Conservation (phyloP, 2,888 invertebrate genomes). For the Apodemia mormo region DNA sequence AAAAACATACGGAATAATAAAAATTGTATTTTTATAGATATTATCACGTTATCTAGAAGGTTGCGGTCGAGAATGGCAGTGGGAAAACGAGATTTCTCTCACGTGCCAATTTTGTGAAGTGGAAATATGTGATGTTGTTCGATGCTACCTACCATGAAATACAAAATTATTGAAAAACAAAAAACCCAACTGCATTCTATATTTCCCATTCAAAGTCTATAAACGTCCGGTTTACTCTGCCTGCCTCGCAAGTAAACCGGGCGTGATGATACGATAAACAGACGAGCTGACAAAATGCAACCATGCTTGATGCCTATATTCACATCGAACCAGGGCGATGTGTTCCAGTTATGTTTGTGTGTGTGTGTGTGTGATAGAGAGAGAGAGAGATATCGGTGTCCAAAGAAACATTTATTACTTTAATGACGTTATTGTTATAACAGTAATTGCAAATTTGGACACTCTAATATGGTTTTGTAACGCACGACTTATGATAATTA, state of each 20-base stretch:
- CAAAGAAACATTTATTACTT: constrained; percentile 29
- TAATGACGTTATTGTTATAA: constrained; percentile 35
- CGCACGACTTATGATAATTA: constrained; percentile 35
- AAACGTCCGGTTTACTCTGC: no score
- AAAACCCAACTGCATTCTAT: no score
- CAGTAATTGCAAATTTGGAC: constrained; percentile 36
- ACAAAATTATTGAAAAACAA: no score
- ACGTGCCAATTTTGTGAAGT: constrained; percentile 11
- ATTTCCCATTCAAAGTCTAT: no score
- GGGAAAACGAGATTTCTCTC: background rate
- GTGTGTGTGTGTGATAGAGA: no score
- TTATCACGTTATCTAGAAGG: constrained; percentile 3
- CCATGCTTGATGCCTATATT: no score
- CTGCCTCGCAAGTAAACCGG: no score
- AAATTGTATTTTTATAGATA: background rate
- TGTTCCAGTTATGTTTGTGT: no score
- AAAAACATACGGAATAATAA: background rate
- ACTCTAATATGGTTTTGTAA: constrained; percentile 41
- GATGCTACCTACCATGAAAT: background rate
- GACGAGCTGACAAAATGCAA: no score
- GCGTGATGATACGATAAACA: no score
- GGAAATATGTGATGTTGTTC: background rate
- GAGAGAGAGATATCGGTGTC: background rate
- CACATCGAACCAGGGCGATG: no score
- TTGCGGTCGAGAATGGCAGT: background rate